A percentile compares a stretch with the other conserved stretches of the same genome.
Conservation (phyloP, 1,140 invertebrate genomes). For the Drosophila novamexicana region DNA sequence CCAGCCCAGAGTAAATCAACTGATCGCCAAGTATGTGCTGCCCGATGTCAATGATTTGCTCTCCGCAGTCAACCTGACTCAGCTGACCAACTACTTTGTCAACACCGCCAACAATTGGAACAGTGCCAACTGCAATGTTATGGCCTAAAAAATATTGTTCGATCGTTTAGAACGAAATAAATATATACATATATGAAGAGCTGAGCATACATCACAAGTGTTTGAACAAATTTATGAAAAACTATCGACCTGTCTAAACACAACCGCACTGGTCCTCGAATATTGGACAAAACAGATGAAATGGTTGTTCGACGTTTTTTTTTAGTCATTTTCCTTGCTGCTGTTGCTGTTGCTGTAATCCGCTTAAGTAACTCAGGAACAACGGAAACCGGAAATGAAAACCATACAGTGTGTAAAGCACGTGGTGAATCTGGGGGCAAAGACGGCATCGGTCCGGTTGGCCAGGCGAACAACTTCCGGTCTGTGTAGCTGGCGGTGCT, state of each 20-base stretch:
- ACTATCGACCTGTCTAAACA: neutral
- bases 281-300: neutral
- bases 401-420: constrained; percentile 73
- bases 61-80: constrained; percentile 36
- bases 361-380: constrained; percentile 77
- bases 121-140: constrained; percentile 25
- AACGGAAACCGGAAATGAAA: constrained; percentile 81
- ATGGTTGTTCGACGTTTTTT: constrained; percentile 6
- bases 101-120: constrained; percentile 24
- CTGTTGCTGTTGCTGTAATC: constrained; percentile 58
- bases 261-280: neutral
- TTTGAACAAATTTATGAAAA: too few species aligned
- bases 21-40: constrained; percentile 32
- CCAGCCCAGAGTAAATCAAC: constrained; percentile 37
- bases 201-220: neutral
- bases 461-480: constrained; percentile 60
- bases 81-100: constrained; percentile 45
- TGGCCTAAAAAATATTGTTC: constrained; percentile 14
- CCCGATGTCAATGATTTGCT: constrained; percentile 45
- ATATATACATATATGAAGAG: constrained; percentile 3
- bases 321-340: constrained; percentile 23
- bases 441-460: constrained; percentile 26
- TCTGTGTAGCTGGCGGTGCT: constrained; percentile 36
- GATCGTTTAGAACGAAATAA: constrained; percentile 7
- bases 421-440: constrained; percentile 16